Evolutionary conservation across 1,140 invertebrate species (phyloP).

Genomic region (Pantala flavescens): DNA sequence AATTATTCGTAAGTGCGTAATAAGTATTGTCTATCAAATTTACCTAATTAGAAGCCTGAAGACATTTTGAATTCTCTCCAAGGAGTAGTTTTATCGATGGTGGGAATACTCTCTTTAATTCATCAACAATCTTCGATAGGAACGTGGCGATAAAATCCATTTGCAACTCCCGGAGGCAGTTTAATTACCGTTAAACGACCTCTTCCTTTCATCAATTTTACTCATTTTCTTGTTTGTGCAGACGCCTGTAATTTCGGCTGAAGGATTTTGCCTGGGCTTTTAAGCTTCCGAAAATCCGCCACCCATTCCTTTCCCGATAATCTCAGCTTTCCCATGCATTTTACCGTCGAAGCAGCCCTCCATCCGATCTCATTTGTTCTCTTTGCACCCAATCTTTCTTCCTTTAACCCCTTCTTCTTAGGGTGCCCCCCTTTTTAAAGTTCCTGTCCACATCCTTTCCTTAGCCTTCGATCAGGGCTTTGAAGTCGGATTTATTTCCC

Average conservation of each 20-base stretch:
- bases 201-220: neutral
- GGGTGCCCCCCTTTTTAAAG: neutral
- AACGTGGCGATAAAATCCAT: too few species aligned
- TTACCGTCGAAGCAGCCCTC: too few species aligned
- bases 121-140: too few species aligned
- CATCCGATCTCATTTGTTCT: too few species aligned
- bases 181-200: neutral
- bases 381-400: neutral
- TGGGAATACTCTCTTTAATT: too few species aligned
- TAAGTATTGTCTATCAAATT: too few species aligned
- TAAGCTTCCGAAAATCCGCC: neutral
- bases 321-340: too few species aligned
- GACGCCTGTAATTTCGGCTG: neutral
- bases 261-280: neutral
- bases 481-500: constrained; percentile 1
- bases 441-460: neutral
- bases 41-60: too few species aligned
- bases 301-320: neutral
- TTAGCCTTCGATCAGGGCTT: neutral
- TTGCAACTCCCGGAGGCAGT: neutral
- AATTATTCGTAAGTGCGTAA: too few species aligned
- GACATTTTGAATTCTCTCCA: too few species aligned
- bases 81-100: too few species aligned
- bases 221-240: neutral
- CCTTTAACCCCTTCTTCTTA: neutral